Percentiles rank a stretch among this genome's conserved stretches.
Conservation (phyloP, 2,113 vertebrate genomes). For the Daphoenositta chrysoptera region DNA sequence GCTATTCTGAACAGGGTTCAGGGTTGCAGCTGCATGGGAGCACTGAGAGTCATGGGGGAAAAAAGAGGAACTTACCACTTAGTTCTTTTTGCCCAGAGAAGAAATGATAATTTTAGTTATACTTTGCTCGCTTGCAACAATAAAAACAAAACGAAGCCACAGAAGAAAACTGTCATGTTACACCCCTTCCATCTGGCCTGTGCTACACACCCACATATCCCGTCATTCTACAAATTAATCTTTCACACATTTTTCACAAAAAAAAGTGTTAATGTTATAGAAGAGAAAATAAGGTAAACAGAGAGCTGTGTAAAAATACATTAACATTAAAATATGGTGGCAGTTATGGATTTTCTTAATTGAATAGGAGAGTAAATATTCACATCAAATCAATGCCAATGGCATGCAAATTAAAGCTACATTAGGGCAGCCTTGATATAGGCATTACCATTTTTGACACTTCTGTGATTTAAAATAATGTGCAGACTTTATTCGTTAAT, state of each 20-base stretch:
- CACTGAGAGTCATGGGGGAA: background rate
- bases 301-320: conserved; percentile 80
- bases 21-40: background rate
- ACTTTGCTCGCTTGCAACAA: conserved; percentile 74
- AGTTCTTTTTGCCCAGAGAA: conserved; percentile 50
- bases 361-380: conserved; percentile 80
- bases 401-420: conserved; percentile 74
- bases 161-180: conserved; percentile 80
- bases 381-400: conserved; percentile 75
- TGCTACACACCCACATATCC: conserved; percentile 78
- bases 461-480: conserved; percentile 77
- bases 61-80: conserved; percentile 47
- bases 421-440: conserved; percentile 72
- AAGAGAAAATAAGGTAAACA: conserved; percentile 82
- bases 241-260: conserved; percentile 83
- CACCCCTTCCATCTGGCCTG: conserved; percentile 82
- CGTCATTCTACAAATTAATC: conserved; percentile 84
- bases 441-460: conserved; percentile 69
- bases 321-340: conserved; percentile 83
- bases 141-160: conserved; percentile 78
- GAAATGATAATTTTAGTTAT: conserved; percentile 66
- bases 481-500: conserved; percentile 72
- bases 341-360: conserved; percentile 82
- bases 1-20: background rate
- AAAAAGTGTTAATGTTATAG: conserved; percentile 84